Evolutionary conservation across 2,888 invertebrate genomes (phyloP), one percentile per base, ranked within the genome.

Genomic region (Phorcus lineatus): DNA sequence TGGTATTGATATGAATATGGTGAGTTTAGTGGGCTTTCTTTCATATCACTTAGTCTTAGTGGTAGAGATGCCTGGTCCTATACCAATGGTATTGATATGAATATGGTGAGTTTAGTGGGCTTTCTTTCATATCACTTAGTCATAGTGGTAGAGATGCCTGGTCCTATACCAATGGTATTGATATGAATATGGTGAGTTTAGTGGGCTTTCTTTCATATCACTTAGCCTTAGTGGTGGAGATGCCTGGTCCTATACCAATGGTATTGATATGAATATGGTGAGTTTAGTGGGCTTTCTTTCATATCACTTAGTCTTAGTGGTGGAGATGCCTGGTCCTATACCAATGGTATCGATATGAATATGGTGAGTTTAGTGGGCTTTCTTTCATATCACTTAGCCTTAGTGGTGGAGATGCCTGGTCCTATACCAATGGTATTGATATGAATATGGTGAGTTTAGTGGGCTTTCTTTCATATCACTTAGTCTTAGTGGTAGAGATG

Each of bases 351-450:
- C 89, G 99, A 99, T 93, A 99, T 99, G 96, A 99, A 99, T 94
- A 97, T 97, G 92, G 96, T 94, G 83, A 83, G 91, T 83, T 55
- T 55, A 6, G 22, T 22, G 22, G 7, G 36, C 3, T 36, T 36
- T 36, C 36, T 36, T 7, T 55, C 4, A n/a, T 19, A 22, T 11
- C 99, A 99, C 93, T 99, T n/a, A n/a, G n/a, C n/a, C n/a, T n/a
- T n/a, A n/a, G 99, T 94, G 99, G 99, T 94, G 97, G 99, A 94
- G 99, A 99, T 93, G 99, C 99, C 11, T 99, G 99, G 99, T 98
- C 98, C 77, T 99, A 98, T 94, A 99, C 99, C 80, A 99, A 99
- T 93, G 99, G 99, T 82, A 99, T 99, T 89, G 99, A 99, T 93
- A 99, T 99, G 96, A 99, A 99, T 94, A 97, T 97, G 92, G 96